These are phyloP conservation scores for Malacosoma neustria DNA, from an alignment of 2,888 invertebrate species.

Conservation along the genomic window DNA sequence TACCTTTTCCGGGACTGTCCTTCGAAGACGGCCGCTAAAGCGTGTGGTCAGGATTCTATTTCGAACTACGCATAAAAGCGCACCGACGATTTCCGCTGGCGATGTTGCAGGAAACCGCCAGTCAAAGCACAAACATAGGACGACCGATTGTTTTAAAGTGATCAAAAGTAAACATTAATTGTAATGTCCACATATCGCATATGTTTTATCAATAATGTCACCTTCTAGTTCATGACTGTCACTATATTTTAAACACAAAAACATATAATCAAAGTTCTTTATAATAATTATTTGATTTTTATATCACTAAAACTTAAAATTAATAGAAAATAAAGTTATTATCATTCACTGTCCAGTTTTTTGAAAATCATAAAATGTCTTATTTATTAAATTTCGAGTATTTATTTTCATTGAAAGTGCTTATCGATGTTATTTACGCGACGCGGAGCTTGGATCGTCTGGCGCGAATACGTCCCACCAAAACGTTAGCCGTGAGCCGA, in stretches of 20 bases:
- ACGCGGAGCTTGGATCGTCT: slow-evolving; percentile 15
- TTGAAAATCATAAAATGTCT: not conserved
- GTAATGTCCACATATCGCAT: slow-evolving; percentile 19
- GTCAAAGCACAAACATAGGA: slow-evolving; percentile 37
- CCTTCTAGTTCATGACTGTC: not conserved
- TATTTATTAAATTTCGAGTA: not conserved
- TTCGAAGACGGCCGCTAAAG: slow-evolving; percentile 36
- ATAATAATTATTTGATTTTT: no score
- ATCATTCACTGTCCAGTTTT: not conserved
- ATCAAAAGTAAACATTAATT: slow-evolving; percentile 22
- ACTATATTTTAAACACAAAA: no score
- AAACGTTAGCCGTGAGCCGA: slow-evolving; percentile 39
- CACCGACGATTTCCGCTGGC: slow-evolving; percentile 36
- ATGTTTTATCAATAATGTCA: not conserved
- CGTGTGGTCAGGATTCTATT: slow-evolving; percentile 40
- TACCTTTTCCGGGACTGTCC: slow-evolving; percentile 10
- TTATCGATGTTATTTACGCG: slow-evolving; percentile 62
- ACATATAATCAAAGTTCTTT: no score
- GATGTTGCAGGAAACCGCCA: slow-evolving; percentile 43
- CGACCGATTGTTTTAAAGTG: slow-evolving; percentile 35
- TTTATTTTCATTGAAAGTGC: not conserved
- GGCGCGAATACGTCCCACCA: slow-evolving; percentile 21
- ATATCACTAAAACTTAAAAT: not conserved
- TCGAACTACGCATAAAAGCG: slow-evolving; percentile 33
- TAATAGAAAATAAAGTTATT: not conserved